These are phyloP conservation scores for Drosophila pectinifera DNA, from an alignment of 1,140 invertebrate genomes.

Conservation along the genomic window DNA sequence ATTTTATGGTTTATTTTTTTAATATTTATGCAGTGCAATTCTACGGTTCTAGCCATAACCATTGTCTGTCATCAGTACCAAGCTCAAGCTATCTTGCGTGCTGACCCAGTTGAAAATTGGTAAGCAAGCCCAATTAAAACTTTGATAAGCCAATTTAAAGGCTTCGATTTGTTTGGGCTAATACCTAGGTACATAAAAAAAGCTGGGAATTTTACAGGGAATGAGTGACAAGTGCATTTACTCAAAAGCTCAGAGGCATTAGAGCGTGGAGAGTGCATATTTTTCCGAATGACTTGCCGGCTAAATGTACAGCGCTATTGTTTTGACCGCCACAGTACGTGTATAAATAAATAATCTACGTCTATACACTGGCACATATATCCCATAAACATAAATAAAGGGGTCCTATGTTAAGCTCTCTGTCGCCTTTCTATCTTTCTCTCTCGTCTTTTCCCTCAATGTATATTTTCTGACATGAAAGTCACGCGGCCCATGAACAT, in stretches of 20 bases:
- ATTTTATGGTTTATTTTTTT: too few species aligned
- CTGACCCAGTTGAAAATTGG: too few species aligned
- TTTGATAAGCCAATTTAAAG: too few species aligned
- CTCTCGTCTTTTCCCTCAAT: constrained; percentile 32
- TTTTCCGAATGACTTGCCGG: background rate
- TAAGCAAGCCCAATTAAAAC: too few species aligned
- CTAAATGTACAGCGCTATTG: background rate
- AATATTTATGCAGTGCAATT: too few species aligned
- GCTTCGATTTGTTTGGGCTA: too few species aligned
- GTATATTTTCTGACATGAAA: constrained; percentile 63
- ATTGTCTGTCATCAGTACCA: background rate
- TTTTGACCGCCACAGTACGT: constrained; percentile 9
- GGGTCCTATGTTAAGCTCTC: constrained; percentile 42
- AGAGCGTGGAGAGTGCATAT: background rate
- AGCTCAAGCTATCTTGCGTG: too few species aligned
- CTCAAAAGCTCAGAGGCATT: background rate
- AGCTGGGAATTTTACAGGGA: too few species aligned
- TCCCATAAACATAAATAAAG: constrained; percentile 65
- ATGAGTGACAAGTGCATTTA: too few species aligned
- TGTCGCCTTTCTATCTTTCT: constrained; percentile 5
- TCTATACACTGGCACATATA: constrained; percentile 23
- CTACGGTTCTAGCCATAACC: too few species aligned
- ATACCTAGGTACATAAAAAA: too few species aligned
- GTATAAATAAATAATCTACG: constrained; percentile 31
- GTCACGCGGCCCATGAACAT: constrained; percentile 58